Evolutionary conservation across 1,140 invertebrate genomes (phyloP).

Genomic region (Agrilus planipennis): DNA sequence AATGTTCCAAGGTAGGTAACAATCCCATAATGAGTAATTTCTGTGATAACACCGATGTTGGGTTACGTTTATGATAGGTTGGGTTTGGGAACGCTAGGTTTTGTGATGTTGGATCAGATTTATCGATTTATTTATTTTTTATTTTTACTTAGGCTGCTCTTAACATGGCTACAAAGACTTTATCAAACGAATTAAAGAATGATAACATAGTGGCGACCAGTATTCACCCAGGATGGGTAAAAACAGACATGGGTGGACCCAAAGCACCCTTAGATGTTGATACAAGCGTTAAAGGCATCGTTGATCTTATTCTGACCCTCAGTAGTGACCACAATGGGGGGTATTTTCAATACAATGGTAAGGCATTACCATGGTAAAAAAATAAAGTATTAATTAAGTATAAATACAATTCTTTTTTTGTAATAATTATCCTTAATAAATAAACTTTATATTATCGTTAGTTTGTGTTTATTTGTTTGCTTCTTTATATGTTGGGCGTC

Average conservation of each 20-base stretch:
- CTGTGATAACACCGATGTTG: too few species aligned
- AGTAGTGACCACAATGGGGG: conserved; percentile 54
- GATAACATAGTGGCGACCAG: conserved; percentile 61
- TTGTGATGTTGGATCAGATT: too few species aligned
- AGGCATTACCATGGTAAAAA: conserved; percentile 64
- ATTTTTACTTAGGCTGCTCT: conserved; percentile 68
- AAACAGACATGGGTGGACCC: conserved; percentile 76
- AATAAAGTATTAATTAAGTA: too few species aligned
- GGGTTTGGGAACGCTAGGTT: too few species aligned
- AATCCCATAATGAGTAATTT: too few species aligned
- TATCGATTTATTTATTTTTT: too few species aligned
- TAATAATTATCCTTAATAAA: too few species aligned
- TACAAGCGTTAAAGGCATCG: conserved; percentile 48
- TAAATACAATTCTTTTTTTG: too few species aligned
- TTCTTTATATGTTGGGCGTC: too few species aligned
- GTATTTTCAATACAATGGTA: conserved; percentile 68
- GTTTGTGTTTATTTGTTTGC: too few species aligned
- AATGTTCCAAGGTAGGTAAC: conserved; percentile 80
- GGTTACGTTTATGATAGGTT: too few species aligned
- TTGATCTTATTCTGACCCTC: conserved; percentile 50
- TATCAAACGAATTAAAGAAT: conserved; percentile 68
- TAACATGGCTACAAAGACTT: conserved; percentile 75
- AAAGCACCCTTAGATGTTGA: conserved; percentile 62
- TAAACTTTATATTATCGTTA: too few species aligned
- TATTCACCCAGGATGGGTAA: conserved; percentile 85